Evolutionary conservation across 2,797 vertebrate species (phyloP), one percentile per base, ranked within the genome.

Genomic region (Merluccius polli): DNA sequence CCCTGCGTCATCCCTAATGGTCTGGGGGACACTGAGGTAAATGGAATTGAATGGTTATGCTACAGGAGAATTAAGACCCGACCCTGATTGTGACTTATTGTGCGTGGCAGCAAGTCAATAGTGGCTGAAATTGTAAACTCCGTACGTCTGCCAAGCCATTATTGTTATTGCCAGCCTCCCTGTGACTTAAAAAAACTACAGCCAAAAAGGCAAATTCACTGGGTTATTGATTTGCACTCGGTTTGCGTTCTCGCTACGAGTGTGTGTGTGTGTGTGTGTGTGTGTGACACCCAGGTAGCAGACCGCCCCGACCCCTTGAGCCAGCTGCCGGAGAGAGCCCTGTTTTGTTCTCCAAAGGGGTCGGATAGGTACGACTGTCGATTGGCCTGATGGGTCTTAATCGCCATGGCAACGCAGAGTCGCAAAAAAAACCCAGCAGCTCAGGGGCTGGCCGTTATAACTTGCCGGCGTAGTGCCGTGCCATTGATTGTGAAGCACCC

Each of bases 51-150:
- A 84, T 88, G 79, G 30, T 76, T 89, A 77, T 32, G 35, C 80
- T 82, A 71, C 67, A 31, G 10, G 11, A 81, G 73, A 85, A 86
- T 89, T 81, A 83, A 87, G 77, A 84, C 76, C 77, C 32, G 71
- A 72, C 87, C 80, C 78, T 84, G 81, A 90, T 79, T 81, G 69
- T 77, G 79, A 89, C 63, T 86, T 82, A 89, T 85, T 76, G 44
- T 52, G 68, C 48, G 74, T 73, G 83, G 81, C 85, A 82, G 84
- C 76, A 85, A 83, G 79, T 87, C 84, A 82, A 86, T 89, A 82
- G 33, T 27, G 63, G 70, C 30, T 48, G 38, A 72, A 82, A 86
- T 67, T 80, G 73, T 82, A 79, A 84, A 82, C 72, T 82, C 79
- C 59, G 74, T 81, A 76, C 52, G 32, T 63, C 29, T 59, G 52